Evolutionary conservation across 2,888 invertebrate species (phyloP), one percentile per base, ranked within the genome.

Genomic region (Dyspetes luteomarginatus): DNA sequence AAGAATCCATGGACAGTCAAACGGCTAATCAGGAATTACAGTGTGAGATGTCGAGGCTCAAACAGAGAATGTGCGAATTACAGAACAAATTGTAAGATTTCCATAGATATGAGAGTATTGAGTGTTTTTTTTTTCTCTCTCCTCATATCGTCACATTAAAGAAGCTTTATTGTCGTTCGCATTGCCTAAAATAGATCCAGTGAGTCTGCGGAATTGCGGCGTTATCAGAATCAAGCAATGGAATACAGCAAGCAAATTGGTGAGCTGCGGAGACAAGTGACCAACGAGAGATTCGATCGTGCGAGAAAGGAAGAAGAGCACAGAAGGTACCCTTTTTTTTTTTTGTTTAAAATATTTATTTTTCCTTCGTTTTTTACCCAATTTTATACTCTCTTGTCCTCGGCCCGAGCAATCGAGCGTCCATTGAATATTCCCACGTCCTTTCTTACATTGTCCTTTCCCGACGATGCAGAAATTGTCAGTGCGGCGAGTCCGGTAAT

Each of bases 1-100:
- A 93, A 68, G 95, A 95, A 85, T 92, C 94, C n/a, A 94, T 95
- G 26, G 94, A 95, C 78, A 92, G 94, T 41, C 94, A 95, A 86
- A 86, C 95, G 48, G 92, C 93, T 12, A 93, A 95, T 88, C 94
- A 95, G 87, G 95, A 95, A 91, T 93, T 95, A 30, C 94, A 94
- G 82, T 92, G 93, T 67, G 95, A 95, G 91, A 93, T 95, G 24
- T 92, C 93, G 78, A 93, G 93, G 62, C 90, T 95, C 80, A 94
- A 94, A 85, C 92, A 93, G 45, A 93, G 93, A 87, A 91, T 94
- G 9, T 87, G 90, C 9, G 93, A 93, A 30, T 89, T 94, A n/a
- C 93, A 93, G 82, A 89, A 88, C 19, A 93, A 92, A 91, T 88
- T 94, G 94, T 94, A 91, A 93, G 93, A 91, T 36, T 24, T 15